These are phyloP conservation scores for Cylas formicarius DNA, from an alignment of 1,140 invertebrate species.

Conservation along the genomic window DNA sequence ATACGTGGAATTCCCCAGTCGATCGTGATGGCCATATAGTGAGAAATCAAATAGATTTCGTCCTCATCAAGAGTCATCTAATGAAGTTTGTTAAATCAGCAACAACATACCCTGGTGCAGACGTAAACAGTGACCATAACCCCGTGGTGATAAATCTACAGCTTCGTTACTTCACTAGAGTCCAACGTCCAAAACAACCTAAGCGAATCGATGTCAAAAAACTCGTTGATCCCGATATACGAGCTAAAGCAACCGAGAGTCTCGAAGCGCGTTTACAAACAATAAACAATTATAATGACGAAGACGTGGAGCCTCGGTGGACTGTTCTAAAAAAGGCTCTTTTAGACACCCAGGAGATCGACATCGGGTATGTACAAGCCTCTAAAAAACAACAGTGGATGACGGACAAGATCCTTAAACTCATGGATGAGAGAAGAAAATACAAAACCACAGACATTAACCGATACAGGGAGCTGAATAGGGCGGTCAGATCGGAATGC, in stretches of 20 bases:
- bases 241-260: too few species aligned
- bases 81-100: too few species aligned
- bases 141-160: too few species aligned
- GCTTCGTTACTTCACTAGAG: too few species aligned
- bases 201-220: too few species aligned
- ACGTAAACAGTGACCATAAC: too few species aligned
- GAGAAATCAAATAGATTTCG: constrained; percentile 39
- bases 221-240: too few species aligned
- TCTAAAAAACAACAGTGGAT: constrained; percentile 9
- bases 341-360: neutral
- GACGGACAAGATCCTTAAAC: constrained; percentile 4
- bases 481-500: neutral
- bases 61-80: too few species aligned
- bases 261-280: too few species aligned
- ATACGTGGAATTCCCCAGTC: constrained; percentile 38
- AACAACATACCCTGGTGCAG: too few species aligned
- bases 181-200: too few species aligned
- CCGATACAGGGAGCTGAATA: neutral
- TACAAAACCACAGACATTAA: constrained; percentile 1
- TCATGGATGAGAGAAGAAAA: constrained; percentile 8
- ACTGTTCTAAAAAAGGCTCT: neutral
- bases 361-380: constrained; percentile 8
- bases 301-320: constrained; percentile 2
- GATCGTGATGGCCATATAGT: constrained; percentile 30
- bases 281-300: constrained; percentile 1